A percentile compares a stretch with the other conserved stretches of the same genome.
These are phyloP conservation scores for Lophius americanus DNA, from an alignment of 2,797 vertebrate species.

Conservation along the genomic window DNA sequence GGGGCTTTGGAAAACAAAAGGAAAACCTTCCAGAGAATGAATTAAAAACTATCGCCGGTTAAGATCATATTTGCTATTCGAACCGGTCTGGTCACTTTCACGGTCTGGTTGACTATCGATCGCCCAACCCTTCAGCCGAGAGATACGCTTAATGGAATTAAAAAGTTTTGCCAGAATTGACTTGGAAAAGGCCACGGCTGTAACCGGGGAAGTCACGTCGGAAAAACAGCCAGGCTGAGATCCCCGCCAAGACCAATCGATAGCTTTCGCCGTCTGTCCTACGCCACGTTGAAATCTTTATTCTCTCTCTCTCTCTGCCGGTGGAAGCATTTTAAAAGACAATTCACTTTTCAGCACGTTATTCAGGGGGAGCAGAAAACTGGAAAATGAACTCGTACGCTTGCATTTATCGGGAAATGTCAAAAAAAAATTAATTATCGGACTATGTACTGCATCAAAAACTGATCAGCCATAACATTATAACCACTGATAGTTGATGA, in stretches of 20 bases:
- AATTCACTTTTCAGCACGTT: constrained; percentile 2
- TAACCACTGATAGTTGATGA: no score
- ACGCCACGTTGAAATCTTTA: constrained; percentile 38
- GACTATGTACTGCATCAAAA: no score
- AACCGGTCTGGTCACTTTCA: constrained; percentile 70
- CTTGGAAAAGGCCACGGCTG: constrained; percentile 63
- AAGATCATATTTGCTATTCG: constrained; percentile 68
- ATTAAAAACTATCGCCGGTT: constrained; percentile 42
- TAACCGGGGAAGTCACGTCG: constrained; percentile 18
- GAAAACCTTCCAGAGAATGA: constrained; percentile 42
- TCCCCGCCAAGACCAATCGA: constrained; percentile 52
- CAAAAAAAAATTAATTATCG: no score
- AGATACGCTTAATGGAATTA: constrained; percentile 69
- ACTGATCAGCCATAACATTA: no score
- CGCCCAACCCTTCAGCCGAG: constrained; percentile 52
- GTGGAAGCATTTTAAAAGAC: constrained; percentile 19
- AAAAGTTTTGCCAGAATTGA: constrained; percentile 64
- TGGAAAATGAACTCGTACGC: no score
- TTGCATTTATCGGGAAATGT: no score
- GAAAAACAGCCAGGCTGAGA: constrained; percentile 43
- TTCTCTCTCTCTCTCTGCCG: constrained; percentile 21
- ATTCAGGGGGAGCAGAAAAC: not conserved
- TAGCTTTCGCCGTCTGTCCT: constrained; percentile 43
- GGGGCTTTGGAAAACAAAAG: constrained; percentile 41
- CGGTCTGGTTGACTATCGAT: constrained; percentile 69